Conservation (phyloP, 1,140 invertebrate genomes). For the Papilio polytes region DNA sequence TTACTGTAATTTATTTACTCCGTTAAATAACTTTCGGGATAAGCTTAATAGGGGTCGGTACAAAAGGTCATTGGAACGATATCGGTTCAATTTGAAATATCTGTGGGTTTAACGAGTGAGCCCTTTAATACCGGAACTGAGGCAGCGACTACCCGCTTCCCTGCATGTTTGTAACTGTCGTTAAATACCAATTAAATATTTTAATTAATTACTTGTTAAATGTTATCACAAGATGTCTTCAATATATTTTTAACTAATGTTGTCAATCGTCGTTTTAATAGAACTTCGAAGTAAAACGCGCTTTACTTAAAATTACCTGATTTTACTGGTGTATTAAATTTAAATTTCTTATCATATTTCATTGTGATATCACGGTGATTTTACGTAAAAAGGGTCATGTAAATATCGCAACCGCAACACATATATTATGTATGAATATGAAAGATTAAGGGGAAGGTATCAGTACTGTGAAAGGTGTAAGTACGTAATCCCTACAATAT, state of each 20-base stretch:
- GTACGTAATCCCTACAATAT: background rate
- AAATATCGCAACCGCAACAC: background rate
- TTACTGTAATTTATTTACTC: constrained; percentile 32
- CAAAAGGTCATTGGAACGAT: constrained; percentile 52
- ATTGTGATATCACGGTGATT: background rate
- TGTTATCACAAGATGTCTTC: no score
- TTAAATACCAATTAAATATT: constrained; percentile 2
- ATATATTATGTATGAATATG: background rate
- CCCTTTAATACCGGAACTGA: constrained; percentile 43
- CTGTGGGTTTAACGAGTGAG: constrained; percentile 50
- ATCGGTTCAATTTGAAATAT: constrained; percentile 55
- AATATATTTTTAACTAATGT: no score
- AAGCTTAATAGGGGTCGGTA: constrained; percentile 29
- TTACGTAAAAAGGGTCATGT: background rate
- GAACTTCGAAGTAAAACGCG: no score
- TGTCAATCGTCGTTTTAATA: no score
- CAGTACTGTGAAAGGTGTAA: background rate
- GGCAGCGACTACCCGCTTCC: constrained; percentile 47
- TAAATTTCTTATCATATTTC: background rate
- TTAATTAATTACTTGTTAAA: no score
- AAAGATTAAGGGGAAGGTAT: background rate
- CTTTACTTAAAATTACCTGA: no score
- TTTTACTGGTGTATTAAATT: background rate
- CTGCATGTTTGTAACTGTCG: constrained; percentile 35
- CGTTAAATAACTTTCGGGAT: constrained; percentile 37